Evolutionary conservation across 1,140 invertebrate species (phyloP).

Genomic region (Chionoecetes opilio): DNA sequence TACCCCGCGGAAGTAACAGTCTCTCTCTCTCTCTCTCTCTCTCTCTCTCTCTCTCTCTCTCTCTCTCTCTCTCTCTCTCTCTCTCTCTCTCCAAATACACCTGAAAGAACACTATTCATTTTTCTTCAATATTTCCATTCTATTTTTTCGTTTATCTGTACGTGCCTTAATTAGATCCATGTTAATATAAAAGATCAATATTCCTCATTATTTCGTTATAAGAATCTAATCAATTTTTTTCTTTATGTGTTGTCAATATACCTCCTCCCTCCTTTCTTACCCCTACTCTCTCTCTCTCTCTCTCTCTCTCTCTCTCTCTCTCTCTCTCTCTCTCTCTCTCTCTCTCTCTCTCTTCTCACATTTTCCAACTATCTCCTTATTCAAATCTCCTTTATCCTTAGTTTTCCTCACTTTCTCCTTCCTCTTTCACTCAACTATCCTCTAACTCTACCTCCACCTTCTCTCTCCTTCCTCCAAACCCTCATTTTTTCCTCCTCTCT

Average conservation of each 20-base stretch:
- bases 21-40: not conserved
- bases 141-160: not conserved
- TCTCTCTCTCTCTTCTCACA: not conserved
- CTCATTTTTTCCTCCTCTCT: not conserved
- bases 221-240: too few relatives aligned
- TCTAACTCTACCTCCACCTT: not conserved
- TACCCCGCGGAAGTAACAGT: not conserved
- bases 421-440: not conserved
- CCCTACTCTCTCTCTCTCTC: not conserved
- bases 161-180: too few relatives aligned
- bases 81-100: not conserved
- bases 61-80: conserved; percentile 53
- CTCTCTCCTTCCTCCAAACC: not conserved
- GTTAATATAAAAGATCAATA: too few relatives aligned
- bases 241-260: too few relatives aligned
- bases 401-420: not conserved
- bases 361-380: not conserved
- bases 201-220: too few relatives aligned
- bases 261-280: not conserved
- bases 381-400: not conserved
- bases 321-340: conserved; percentile 34
- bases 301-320: not conserved
- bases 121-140: conserved; percentile 18
- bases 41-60: conserved; percentile 34
- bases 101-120: not conserved